A percentile compares a stretch with the other conserved stretches of the same genome.
phyloP scores from a whole-genome alignment of 2,113 vertebrate genomes.

The Turnix velox region DNA sequence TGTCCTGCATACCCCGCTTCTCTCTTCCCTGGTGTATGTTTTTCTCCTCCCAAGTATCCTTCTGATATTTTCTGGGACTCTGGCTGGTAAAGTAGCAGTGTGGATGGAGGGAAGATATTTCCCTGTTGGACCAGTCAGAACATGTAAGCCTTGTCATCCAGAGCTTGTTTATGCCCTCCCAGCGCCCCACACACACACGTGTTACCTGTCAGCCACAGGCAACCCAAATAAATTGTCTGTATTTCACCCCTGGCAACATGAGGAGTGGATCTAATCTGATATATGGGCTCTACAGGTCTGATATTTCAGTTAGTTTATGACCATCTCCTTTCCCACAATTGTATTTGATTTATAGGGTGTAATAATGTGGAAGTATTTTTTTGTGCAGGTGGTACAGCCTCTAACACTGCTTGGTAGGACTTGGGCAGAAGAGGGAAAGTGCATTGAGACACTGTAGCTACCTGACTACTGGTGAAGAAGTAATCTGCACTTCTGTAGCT shows the following conservation, averaged over 20 bases:
- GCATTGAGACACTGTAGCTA: neutral
- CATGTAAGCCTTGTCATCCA: neutral
- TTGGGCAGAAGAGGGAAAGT: neutral
- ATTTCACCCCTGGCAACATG: neutral
- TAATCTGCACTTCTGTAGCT: neutral
- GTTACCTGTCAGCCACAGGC: neutral
- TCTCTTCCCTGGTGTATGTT: neutral
- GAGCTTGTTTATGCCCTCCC: accelerated
- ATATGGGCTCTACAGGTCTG: neutral
- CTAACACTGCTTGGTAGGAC: neutral
- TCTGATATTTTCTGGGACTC: neutral
- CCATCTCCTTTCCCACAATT: neutral
- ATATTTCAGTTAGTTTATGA: slow-evolving; percentile 36
- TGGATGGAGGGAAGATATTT: neutral
- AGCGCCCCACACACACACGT: neutral
- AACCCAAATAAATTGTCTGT: slow-evolving; percentile 1
- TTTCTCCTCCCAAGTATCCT: neutral
- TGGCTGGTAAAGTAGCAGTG: neutral
- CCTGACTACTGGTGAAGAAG: neutral
- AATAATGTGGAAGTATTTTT: neutral
- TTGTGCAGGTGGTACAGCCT: neutral
- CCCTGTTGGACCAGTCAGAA: neutral
- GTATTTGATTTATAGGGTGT: slow-evolving; percentile 25
- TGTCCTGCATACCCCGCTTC: neutral
- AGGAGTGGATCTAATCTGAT: slow-evolving; percentile 4